A percentile compares a stretch with the other conserved stretches of the same genome.
These are phyloP conservation scores for Microcebus ravelobensis DNA, from an alignment of 2,113 vertebrate genomes.

Conservation along the genomic window DNA sequence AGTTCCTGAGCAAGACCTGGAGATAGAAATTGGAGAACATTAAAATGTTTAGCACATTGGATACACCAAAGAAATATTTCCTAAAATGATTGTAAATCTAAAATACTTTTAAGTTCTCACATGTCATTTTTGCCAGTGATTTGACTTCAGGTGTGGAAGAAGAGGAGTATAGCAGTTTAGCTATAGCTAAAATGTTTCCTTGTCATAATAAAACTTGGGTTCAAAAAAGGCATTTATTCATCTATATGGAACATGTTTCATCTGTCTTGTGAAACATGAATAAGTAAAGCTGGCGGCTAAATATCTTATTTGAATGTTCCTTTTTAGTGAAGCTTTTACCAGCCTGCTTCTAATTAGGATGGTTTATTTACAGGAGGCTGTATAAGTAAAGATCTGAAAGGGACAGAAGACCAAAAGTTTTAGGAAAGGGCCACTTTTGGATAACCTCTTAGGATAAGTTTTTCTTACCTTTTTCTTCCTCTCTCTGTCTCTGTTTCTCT, in stretches of 20 bases:
- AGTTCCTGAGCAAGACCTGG: background rate
- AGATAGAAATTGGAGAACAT: background rate
- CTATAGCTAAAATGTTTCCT: background rate
- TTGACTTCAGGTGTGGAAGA: background rate
- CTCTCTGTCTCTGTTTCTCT: background rate
- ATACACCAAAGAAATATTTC: background rate
- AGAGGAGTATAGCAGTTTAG: background rate
- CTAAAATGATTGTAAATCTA: background rate
- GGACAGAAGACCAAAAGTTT: background rate
- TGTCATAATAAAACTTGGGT: background rate
- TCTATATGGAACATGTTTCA: no score
- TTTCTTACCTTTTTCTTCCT: background rate
- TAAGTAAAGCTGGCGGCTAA: background rate
- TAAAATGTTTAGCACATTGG: background rate
- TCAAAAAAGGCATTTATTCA: background rate
- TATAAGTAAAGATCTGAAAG: background rate
- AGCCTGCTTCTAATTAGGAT: background rate
- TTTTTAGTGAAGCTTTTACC: background rate
- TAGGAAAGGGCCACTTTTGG: background rate
- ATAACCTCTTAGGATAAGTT: background rate
- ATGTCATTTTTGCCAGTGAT: background rate
- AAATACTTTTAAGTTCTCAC: background rate
- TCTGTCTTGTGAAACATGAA: background rate
- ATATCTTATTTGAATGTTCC: conserved; percentile 1
- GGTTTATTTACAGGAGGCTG: background rate